Base-by-base conservation (phyloP, 2,888 invertebrate species). In the Molorchus minor region DNA sequence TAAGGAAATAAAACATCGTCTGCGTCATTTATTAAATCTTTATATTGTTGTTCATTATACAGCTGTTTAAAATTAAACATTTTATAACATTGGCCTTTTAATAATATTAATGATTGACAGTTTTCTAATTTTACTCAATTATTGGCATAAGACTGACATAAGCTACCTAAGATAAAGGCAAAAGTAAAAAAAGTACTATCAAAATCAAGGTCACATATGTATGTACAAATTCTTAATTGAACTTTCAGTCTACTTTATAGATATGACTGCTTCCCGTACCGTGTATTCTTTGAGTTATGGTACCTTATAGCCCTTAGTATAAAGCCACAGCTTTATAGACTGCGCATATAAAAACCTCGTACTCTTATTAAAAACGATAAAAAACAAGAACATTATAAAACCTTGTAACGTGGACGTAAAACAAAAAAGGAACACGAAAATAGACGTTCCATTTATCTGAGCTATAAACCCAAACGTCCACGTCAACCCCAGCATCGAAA, bases 311-410 rank as follows among this genome's bases (percentile, higher is more conserved):
- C 70, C 70, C 58, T 61, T 70, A 1, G 65, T 53, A 46, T 71
- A 70, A 51, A 70, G 58, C 71, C 72, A 71, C 21, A 61, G 61
- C 51, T 65, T 70, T 13, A 70, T 56, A 16, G 60, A 41, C 13
- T 71, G 69, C 82, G 61, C 30, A 47, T 74, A 86, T 57, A 86
- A 72, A 64, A 83, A 81, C 41, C 86, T 80, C 1, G 86, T 85
- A 75, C 84, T 85, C 65, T 84, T 83, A 71, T 87, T 86, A 1
- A 85, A 84, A 1, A 86, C 71, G 1, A 87, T 84, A 68, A 87
- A 86, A 74, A 87, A 86, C 43, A 86, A 46, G 68, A 87, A 87
- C 65, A 87, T 75, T n/a, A 87, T 81, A 62, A 87, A 85, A 0
- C 87, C 87, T 77, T 87, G 87, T 58, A 82, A 80, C 0, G 85